Conservation (phyloP, 2,888 invertebrate genomes). For the Parnassius mnemosyne region DNA sequence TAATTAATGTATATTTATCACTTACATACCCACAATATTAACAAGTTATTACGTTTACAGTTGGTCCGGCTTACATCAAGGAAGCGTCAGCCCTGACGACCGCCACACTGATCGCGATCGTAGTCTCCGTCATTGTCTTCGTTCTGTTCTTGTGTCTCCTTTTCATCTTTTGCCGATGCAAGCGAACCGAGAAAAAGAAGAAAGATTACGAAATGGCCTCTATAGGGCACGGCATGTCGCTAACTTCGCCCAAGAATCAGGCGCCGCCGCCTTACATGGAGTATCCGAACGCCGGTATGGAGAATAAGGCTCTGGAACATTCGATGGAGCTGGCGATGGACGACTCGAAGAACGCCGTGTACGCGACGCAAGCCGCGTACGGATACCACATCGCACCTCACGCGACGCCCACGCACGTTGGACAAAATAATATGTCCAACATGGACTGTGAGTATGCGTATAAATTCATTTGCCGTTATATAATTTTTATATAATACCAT, state of each 20-base stretch:
- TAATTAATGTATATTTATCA: neutral
- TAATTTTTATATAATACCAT: no score
- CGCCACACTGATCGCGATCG: slow-evolving; percentile 88
- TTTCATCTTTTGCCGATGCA: slow-evolving; percentile 92
- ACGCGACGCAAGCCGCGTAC: slow-evolving; percentile 91
- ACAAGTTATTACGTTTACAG: slow-evolving; percentile 65
- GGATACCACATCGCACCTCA: slow-evolving; percentile 90
- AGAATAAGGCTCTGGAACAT: slow-evolving; percentile 95
- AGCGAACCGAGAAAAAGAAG: slow-evolving; percentile 89
- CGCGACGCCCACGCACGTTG: slow-evolving; percentile 79
- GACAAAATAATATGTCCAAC: slow-evolving; percentile 86
- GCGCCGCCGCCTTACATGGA: slow-evolving; percentile 94
- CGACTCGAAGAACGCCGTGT: slow-evolving; percentile 91
- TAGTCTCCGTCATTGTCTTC: slow-evolving; percentile 89
- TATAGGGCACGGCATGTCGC: slow-evolving; percentile 86
- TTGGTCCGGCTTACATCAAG: slow-evolving; percentile 89
- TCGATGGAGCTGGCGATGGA: slow-evolving; percentile 93
- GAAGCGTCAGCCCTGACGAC: slow-evolving; percentile 89
- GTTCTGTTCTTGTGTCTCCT: slow-evolving; percentile 86
- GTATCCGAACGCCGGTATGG: slow-evolving; percentile 91
- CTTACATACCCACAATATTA: neutral
- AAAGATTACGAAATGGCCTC: slow-evolving; percentile 96
- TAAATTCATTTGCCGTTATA: no score
- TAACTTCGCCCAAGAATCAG: slow-evolving; percentile 84
- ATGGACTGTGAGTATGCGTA: slow-evolving; percentile 85